Conservation (phyloP, 2,888 invertebrate species). For the Aplocera efformata region DNA sequence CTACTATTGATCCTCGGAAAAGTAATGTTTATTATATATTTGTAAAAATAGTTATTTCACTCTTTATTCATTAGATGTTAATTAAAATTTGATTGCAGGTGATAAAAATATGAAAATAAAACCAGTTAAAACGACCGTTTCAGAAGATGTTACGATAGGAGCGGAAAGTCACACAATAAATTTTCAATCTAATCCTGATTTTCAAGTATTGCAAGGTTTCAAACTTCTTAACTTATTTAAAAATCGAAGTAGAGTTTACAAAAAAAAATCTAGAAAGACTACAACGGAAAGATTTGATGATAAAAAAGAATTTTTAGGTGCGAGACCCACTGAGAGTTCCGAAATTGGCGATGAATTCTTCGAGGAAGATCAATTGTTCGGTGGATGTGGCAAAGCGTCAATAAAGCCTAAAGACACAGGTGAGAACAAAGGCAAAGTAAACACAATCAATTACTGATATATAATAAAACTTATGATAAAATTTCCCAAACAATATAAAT, state of each 20-base stretch:
- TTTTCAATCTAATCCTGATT: conserved; percentile 64
- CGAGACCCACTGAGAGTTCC: conserved; percentile 27
- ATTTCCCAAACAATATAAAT: too few species aligned
- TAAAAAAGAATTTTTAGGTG: conserved; percentile 34
- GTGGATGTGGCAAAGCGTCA: conserved; percentile 51
- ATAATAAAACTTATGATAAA: too few species aligned
- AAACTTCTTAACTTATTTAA: conserved; percentile 60
- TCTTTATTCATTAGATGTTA: too few species aligned
- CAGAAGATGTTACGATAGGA: conserved; percentile 37
- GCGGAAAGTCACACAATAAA: conserved; percentile 54
- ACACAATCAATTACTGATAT: too few species aligned
- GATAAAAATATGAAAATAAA: conserved; percentile 24
- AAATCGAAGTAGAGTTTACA: conserved; percentile 43
- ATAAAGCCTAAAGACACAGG: conserved; percentile 17
- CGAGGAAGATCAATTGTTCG: conserved; percentile 42
- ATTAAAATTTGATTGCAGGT: conserved; percentile 9
- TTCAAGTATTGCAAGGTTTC: conserved; percentile 63
- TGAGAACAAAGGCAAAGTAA: conserved; percentile 3
- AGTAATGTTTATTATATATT: conserved; percentile 35
- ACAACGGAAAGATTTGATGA: conserved; percentile 40
- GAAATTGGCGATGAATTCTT: conserved; percentile 34
- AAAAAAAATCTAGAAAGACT: conserved; percentile 39
- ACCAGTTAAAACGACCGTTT: conserved; percentile 42
- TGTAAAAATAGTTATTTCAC: too few species aligned
- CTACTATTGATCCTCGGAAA: conserved; percentile 61